Percentiles rank a stretch among this genome's conserved stretches.
These are phyloP conservation scores for Lucilia cuprina DNA, from an alignment of 1,140 invertebrate genomes.

Conservation along the genomic window DNA sequence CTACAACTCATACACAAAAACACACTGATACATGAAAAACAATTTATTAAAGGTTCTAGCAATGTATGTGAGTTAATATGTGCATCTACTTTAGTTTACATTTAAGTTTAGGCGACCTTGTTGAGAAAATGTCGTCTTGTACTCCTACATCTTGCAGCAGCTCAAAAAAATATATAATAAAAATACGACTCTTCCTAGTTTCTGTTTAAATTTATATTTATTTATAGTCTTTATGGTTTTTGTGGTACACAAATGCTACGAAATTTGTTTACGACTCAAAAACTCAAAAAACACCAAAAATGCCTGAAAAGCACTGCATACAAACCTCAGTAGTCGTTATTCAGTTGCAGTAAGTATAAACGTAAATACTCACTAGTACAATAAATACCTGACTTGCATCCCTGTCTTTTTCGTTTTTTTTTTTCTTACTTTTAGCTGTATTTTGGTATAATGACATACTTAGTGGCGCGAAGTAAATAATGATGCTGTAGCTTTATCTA, in stretches of 20 bases:
- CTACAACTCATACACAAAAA: background rate
- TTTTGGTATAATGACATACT: conserved; percentile 10
- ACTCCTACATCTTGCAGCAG: background rate
- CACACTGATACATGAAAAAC: background rate
- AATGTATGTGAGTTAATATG: background rate
- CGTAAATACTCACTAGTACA: background rate
- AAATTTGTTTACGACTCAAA: conserved; percentile 15
- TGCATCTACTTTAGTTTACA: background rate
- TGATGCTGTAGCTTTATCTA: background rate
- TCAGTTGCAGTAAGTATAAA: background rate
- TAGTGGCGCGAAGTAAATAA: conserved; percentile 5
- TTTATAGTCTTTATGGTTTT: conserved; percentile 12
- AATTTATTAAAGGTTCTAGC: background rate
- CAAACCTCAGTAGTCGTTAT: background rate
- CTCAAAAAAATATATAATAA: no score
- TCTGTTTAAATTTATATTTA: conserved; percentile 4
- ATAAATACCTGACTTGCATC: background rate
- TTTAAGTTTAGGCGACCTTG: background rate
- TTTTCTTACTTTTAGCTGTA: background rate
- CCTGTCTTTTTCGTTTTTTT: background rate
- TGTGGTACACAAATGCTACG: background rate
- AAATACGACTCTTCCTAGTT: background rate
- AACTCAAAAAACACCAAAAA: background rate
- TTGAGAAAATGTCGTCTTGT: background rate
- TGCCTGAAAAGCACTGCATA: no score